These are phyloP conservation scores for Himalopsyche anomala DNA, from an alignment of 2,888 invertebrate species.

Conservation along the genomic window DNA sequence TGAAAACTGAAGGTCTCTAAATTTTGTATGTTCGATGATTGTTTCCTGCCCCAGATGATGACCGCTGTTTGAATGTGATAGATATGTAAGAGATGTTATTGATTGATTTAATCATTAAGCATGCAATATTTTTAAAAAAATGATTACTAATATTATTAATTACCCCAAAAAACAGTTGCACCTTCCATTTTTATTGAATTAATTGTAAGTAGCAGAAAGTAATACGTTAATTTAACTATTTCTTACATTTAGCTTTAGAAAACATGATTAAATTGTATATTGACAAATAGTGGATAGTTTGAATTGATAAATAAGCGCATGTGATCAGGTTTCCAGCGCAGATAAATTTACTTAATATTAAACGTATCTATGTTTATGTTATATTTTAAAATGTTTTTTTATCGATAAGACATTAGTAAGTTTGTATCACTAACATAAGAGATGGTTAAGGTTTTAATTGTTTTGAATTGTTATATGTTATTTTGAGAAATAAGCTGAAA, in stretches of 20 bases:
- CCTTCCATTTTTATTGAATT: conserved; percentile 52
- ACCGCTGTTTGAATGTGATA: background rate
- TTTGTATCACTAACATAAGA: conserved; percentile 1
- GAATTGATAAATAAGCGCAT: background rate
- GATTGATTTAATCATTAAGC: background rate
- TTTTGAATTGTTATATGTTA: background rate
- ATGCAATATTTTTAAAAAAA: conserved; percentile 8
- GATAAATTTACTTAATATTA: background rate
- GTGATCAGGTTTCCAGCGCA: conserved; percentile 23
- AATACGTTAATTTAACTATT: background rate
- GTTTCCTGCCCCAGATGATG: background rate
- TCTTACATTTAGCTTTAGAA: background rate
- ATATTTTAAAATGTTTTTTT: background rate
- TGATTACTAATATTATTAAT: conserved; percentile 25
- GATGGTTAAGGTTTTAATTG: background rate
- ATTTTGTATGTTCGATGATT: too few relatives aligned
- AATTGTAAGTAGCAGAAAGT: conserved; percentile 40
- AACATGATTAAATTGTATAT: too few relatives aligned
- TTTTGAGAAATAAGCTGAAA: background rate
- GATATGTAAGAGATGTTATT: conserved; percentile 1
- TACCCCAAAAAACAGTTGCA: conserved; percentile 47
- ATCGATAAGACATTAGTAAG: background rate
- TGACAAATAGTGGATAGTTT: background rate
- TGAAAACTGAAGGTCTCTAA: conserved; percentile 52
- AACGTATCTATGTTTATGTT: background rate